Percentiles rank a stretch among this genome's conserved stretches.
Evolutionary conservation across 2,888 invertebrate species (phyloP).

Genomic region (Nemurella pictetii): DNA sequence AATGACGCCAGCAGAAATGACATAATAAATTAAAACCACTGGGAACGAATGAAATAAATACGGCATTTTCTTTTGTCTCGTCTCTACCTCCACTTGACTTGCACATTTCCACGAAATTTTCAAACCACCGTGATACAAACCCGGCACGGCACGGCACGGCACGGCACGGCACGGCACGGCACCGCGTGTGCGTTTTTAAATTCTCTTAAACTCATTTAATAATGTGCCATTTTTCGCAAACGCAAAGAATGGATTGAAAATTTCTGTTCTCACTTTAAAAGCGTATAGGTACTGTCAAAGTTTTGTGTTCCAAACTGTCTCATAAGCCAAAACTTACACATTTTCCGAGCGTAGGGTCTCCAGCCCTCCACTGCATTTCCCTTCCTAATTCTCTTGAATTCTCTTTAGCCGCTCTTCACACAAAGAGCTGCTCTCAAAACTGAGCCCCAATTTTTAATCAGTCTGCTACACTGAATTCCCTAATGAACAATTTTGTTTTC

Average conservation of each 20-base stretch:
- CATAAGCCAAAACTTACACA: background rate
- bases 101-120: background rate
- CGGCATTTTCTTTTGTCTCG: slow-evolving; percentile 12
- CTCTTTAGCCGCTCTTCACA: slow-evolving; percentile 18
- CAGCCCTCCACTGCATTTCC: slow-evolving; percentile 28
- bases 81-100: background rate
- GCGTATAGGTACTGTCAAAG: background rate
- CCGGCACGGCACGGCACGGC: no score
- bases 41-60: slow-evolving; percentile 6
- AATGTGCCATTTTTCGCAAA: background rate
- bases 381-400: slow-evolving; percentile 25
- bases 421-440: slow-evolving; percentile 24
- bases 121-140: background rate
- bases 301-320: background rate
- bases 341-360: slow-evolving; percentile 15
- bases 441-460: slow-evolving; percentile 38
- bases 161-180: no score
- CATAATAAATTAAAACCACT: background rate
- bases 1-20: slow-evolving; percentile 16
- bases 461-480: slow-evolving; percentile 39
- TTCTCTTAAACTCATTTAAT: background rate
- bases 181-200: background rate
- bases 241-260: background rate
- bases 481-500: slow-evolving; percentile 41
- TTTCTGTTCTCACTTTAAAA: background rate